A percentile compares a stretch with the other conserved stretches of the same genome.
phyloP scores from a whole-genome alignment of 2,888 invertebrate species.

The Acrobasis consociella region DNA sequence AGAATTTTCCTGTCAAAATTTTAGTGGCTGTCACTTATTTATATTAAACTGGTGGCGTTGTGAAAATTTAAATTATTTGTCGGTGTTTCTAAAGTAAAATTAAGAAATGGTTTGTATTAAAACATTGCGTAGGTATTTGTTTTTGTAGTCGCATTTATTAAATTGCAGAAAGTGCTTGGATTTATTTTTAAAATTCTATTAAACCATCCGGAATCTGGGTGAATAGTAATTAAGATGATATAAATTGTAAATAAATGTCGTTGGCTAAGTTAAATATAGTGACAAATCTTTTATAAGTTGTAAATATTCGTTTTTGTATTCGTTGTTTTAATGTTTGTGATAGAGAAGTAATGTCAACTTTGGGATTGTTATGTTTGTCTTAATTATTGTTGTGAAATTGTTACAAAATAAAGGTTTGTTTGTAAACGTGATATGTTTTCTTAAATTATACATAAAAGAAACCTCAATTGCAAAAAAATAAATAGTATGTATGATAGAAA shows the following conservation, averaged over 20 bases:
- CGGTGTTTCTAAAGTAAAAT: no score
- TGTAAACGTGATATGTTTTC: neutral
- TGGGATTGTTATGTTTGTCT: constrained; percentile 5
- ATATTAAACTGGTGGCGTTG: no score
- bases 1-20: no score
- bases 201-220: constrained; percentile 14
- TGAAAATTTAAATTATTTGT: no score
- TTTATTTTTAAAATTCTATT: neutral
- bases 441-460: neutral
- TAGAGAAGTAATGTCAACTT: neutral
- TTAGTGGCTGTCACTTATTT: no score
- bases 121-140: neutral
- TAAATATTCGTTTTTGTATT: constrained; percentile 27
- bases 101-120: no score
- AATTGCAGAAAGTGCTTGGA: neutral
- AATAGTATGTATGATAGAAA: no score
- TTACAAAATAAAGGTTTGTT: constrained; percentile 17
- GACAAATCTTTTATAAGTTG: constrained; percentile 26
- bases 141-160: constrained; percentile 26
- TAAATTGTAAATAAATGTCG: constrained; percentile 8
- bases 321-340: constrained; percentile 21
- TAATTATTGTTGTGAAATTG: constrained; percentile 14
- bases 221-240: constrained; percentile 4
- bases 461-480: neutral
- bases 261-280: constrained; percentile 16